Evolutionary conservation across 2,888 invertebrate genomes (phyloP), one percentile per base, ranked within the genome.

Genomic region (Ophion costatus): DNA sequence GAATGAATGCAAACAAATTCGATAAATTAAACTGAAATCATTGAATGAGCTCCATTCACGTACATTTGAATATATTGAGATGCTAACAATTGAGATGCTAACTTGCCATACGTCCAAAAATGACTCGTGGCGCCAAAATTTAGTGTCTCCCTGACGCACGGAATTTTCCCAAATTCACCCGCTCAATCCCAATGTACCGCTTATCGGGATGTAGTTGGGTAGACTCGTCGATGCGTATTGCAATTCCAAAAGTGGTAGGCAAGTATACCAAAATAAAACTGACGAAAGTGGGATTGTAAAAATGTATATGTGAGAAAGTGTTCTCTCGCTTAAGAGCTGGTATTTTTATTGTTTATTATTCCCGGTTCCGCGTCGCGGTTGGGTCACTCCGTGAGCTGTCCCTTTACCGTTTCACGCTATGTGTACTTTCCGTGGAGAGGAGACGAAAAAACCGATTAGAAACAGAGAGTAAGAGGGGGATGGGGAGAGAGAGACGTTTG

Each of bases 141-240:
- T 29, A 0, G 29, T 29, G 29, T 29, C 29, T 4, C 0, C 3
- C 29, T 29, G 29, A 29, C 29, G 29, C 29, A 29, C 29, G 29
- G 29, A 29, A 4, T 29, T 29, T 29, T 29, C 4, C 4, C 0
- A 4, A 29, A 29, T 29, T 29, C 4, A 29, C 3, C 29, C 29
- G 4, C 29, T 4, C 29, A 29, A 29, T 29, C 29, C 29, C 29
- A 3, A 29, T 29, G 29, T 4, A 29, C 29, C 29, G 3, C 29
- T 29, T 29, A 4, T 29, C 29, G 29, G 29, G 29, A 29, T 4
- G 3, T 29, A 29, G 29, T 29, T 29, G 29, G 29, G 29, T 29
- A 29, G 77, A 64, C 57, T 81, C 70, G 84, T 82, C 84, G 82
- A 84, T 82, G 79, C 59, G 75, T 79, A 45, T 63, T 29, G 51